These are phyloP conservation scores for Muscicapa comitata DNA, from an alignment of 2,797 vertebrate species.

Conservation along the genomic window DNA sequence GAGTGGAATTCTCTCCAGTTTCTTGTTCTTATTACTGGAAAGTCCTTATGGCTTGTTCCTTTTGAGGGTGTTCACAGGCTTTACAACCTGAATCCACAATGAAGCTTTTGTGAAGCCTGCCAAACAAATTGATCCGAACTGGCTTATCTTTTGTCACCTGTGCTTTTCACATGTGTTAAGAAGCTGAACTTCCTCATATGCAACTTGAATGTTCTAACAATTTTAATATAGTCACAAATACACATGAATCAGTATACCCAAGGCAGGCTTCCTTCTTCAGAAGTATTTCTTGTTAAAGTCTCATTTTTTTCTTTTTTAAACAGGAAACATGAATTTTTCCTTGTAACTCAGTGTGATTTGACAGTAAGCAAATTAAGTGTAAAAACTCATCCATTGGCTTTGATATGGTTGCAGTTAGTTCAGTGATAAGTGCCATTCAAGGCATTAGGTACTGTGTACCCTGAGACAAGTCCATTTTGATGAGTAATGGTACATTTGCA, in stretches of 20 bases:
- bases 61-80: not conserved
- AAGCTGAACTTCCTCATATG: not conserved
- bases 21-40: not conserved
- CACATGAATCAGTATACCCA: not conserved
- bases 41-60: not conserved
- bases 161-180: not conserved
- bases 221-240: not conserved
- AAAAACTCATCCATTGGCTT: not conserved
- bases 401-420: not conserved
- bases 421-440: not conserved
- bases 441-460: not conserved
- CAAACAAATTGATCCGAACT: not conserved
- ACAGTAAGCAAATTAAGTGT: not conserved
- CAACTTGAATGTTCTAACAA: not conserved
- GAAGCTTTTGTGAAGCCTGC: constrained; percentile 8
- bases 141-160: not conserved
- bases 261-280: not conserved
- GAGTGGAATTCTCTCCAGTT: not conserved
- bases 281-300: not conserved
- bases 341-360: not conserved
- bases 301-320: not conserved
- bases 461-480: not conserved
- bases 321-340: not conserved
- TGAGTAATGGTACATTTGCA: not conserved
- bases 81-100: not conserved